These are phyloP conservation scores for Tokudaia tokunoshimensis DNA, from an alignment of 2,797 vertebrate species.

Conservation along the genomic window DNA sequence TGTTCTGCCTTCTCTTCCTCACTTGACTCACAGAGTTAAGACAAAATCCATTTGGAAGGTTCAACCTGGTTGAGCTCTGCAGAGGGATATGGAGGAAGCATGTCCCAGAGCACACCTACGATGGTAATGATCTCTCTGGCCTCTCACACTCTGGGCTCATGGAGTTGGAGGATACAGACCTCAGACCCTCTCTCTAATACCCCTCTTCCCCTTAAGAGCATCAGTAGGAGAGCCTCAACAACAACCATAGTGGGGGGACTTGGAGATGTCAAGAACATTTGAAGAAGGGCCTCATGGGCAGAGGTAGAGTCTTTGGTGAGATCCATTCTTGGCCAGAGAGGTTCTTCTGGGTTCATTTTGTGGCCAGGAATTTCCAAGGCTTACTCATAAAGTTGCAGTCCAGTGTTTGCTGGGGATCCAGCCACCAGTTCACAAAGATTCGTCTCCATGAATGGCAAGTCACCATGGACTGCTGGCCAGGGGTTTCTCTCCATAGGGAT, in stretches of 20 bases:
- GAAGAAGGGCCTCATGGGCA: background rate
- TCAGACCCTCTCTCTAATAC: background rate
- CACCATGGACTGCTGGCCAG: background rate
- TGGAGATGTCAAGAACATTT: background rate
- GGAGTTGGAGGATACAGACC: background rate
- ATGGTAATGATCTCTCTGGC: background rate
- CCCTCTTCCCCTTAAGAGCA: background rate
- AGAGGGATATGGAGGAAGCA: background rate
- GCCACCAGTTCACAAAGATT: background rate
- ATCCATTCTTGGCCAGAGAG: background rate
- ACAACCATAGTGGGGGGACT: background rate
- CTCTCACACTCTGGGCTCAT: background rate
- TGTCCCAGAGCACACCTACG: background rate
- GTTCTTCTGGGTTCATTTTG: conserved; percentile 1
- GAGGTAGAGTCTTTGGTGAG: background rate
- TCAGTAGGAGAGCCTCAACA: no score
- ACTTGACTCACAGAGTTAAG: background rate
- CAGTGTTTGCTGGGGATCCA: background rate
- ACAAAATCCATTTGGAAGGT: background rate
- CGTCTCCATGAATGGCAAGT: background rate
- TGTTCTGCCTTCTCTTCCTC: background rate
- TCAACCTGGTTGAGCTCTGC: background rate
- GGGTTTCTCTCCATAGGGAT: background rate
- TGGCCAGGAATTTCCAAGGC: background rate
- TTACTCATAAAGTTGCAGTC: background rate